Evolutionary conservation across 2,797 vertebrate species (phyloP).

Genomic region (Cetoscarus ocellatus): DNA sequence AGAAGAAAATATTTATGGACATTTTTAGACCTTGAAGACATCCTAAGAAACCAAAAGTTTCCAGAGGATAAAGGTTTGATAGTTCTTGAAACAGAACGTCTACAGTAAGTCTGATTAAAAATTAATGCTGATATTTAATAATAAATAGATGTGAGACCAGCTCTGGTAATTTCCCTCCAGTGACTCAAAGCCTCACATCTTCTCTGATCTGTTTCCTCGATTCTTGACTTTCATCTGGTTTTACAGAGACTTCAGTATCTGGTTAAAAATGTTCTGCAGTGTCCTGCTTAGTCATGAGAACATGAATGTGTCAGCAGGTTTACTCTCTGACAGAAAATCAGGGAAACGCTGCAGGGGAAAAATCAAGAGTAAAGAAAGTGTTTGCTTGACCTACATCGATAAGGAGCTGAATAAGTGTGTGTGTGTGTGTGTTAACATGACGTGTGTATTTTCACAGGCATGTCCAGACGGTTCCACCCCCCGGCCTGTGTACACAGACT

Average conservation of each 20-base stretch:
- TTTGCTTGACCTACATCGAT: neutral
- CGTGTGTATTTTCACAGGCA: constrained; percentile 46
- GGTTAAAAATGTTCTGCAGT: neutral
- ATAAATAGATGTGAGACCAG: too few species aligned
- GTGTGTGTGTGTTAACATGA: neutral
- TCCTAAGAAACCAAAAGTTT: too few species aligned
- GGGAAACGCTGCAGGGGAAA: neutral
- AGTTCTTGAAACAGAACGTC: too few species aligned
- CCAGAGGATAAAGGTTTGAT: too few species aligned
- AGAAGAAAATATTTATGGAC: too few species aligned
- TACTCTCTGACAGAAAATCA: neutral
- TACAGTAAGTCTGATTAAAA: too few species aligned
- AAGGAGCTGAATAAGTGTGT: neutral
- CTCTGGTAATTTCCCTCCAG: too few species aligned
- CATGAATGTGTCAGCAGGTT: constrained; percentile 7
- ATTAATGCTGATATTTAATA: too few species aligned
- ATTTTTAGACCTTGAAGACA: too few species aligned
- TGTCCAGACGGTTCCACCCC: constrained; percentile 55
- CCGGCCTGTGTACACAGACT: constrained; percentile 36
- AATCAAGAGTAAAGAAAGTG: neutral
- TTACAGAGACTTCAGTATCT: neutral
- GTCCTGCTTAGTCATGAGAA: neutral
- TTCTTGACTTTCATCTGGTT: neutral
- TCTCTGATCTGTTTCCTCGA: too few species aligned
- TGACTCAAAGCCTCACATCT: neutral